phyloP scores from a whole-genome alignment of 2,797 vertebrate genomes.

The Anas flavirostris region DNA sequence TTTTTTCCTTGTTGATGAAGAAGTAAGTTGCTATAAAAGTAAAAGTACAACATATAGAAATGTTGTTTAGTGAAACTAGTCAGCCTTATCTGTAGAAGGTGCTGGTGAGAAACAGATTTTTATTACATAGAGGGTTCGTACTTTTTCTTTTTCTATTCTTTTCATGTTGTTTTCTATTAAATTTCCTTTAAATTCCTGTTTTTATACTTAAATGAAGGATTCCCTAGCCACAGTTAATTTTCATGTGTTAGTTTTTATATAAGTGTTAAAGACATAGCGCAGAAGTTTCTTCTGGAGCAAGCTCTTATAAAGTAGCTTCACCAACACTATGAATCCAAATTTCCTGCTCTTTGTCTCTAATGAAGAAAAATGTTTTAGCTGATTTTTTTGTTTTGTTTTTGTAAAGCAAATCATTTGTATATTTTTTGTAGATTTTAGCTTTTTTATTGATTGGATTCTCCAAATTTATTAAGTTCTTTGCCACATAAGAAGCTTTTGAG shows the following conservation, averaged over 20 bases:
- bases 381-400: constrained; percentile 73
- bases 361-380: constrained; percentile 69
- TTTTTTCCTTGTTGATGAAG: constrained; percentile 59
- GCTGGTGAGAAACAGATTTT: constrained; percentile 65
- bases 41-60: constrained; percentile 54
- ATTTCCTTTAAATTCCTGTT: not conserved
- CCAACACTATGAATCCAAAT: constrained; percentile 76
- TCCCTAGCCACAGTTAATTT: constrained; percentile 58
- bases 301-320: constrained; percentile 75
- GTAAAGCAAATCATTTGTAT: constrained; percentile 78
- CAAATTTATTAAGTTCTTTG: constrained; percentile 74
- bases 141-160: not conserved
- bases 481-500: constrained; percentile 71
- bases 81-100: constrained; percentile 64
- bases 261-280: constrained; percentile 72
- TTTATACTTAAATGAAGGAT: constrained; percentile 70
- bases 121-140: constrained; percentile 35
- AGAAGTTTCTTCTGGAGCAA: constrained; percentile 71
- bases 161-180: not conserved
- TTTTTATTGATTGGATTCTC: constrained; percentile 79
- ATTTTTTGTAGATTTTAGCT: constrained; percentile 82
- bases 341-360: constrained; percentile 76
- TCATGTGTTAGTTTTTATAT: constrained; percentile 57
- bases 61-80: constrained; percentile 66
- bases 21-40: constrained; percentile 61